Evolutionary conservation across 2,113 vertebrate species (phyloP).

Genomic region (Myotis lucifugus): DNA sequence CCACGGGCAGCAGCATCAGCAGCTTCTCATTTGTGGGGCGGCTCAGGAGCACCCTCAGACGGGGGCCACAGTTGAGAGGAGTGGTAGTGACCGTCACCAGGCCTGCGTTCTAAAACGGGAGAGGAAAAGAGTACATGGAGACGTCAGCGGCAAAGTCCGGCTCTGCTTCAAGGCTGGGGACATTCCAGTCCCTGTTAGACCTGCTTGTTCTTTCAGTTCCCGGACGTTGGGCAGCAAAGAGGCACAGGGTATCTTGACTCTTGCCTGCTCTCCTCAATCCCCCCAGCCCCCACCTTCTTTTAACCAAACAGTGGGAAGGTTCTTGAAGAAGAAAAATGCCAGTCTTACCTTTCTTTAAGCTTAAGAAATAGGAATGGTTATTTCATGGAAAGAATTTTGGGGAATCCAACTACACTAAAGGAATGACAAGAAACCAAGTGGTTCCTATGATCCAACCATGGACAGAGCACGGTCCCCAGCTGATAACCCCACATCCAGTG

Average conservation of each 20-base stretch:
- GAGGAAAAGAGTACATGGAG: neutral
- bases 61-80: slow-evolving; percentile 95
- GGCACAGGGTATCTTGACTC: fast-evolving
- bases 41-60: slow-evolving; percentile 89
- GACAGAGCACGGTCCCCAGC: fast-evolving
- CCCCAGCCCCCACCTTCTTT: neutral
- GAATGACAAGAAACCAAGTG: neutral
- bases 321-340: slow-evolving; percentile 21
- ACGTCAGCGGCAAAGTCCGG: neutral
- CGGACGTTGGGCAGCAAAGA: neutral
- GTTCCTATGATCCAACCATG: too few species aligned
- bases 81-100: slow-evolving; percentile 95
- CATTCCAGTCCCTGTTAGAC: fast-evolving
- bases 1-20: slow-evolving; percentile 94
- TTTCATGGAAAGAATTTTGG: neutral
- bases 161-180: neutral
- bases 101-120: slow-evolving; percentile 89
- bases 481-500: neutral
- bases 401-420: neutral
- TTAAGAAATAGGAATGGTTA: neutral
- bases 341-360: neutral
- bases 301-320: neutral
- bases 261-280: neutral
- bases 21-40: slow-evolving; percentile 95
- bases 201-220: neutral